Base-by-base conservation (phyloP, 2,888 invertebrate species). In the Eupelmus urozonus region DNA sequence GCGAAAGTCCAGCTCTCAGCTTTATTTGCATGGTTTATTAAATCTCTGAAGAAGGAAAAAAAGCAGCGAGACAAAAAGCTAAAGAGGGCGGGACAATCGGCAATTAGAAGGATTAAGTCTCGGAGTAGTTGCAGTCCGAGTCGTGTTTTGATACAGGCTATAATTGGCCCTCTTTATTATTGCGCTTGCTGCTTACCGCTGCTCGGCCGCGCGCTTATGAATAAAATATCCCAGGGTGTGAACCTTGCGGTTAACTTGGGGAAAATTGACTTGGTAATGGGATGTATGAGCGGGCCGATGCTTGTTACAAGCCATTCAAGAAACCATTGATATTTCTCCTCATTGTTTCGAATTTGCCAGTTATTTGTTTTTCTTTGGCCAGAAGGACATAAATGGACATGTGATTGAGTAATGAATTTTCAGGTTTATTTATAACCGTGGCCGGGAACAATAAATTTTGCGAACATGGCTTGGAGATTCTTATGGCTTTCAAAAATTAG, bases 221-320 rank as follows among this genome's bases (percentile, higher is more conserved):
- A 67, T 55, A 40, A 67, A 67, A 70, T 70, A 62, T 60, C 1
- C 3, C 13, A 11, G 34, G 40, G 40, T 16, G 20, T 55, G 51
- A 51, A 23, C 40, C 18, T 1, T 11, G 0, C 67, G 55, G 25
- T 18, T 55, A 40, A 53, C 34, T 34, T 34, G 9, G 34, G 9
- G 34, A 66, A 11, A 51, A 65, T 51, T 63, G 60, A 49, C 65
- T 51, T 51, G 65, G 49, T 51, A 51, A 65, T 65, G 27, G 4
- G 13, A 9, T 27, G 60, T 40, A 40, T 60, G 20, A 40, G 55
- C 1, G 13, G 16, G 18, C n/a, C 20, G 20, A 1, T 34, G 7
- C 11, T 60, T 0, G 29, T 20, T 18, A 40, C 20, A 20, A 55
- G 55, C 55, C 0, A 5, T 60, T 20, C 18, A 18, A 27, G 23